Evolutionary conservation across 1,140 invertebrate species (phyloP), one percentile per base, ranked within the genome.

Genomic region (Drosophila subobscura): DNA sequence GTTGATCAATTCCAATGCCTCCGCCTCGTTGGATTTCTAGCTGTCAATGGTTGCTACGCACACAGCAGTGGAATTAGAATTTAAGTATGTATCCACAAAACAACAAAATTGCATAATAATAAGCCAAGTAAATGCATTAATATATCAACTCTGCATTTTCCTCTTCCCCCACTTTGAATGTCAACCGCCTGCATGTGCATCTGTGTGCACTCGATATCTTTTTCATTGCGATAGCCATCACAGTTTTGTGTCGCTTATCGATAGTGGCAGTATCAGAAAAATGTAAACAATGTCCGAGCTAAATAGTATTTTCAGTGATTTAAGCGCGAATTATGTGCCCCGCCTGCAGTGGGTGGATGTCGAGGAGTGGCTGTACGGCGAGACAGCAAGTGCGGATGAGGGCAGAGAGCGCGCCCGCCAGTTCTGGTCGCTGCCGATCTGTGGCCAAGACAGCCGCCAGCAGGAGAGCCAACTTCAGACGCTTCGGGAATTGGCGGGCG

Each of bases 1-100:
- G 14, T 44, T 84, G 23, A 53, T 68, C 46, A 72, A 67, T 88
- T 81, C 83, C 55, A 88, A 81, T 67, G 71, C 70, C 52, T 42
- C 70, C 20, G 58, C 58, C 50, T 85, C 84, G 22, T 75, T 90
- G 80, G 89, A 90, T 89, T 90, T 90, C 66, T 90, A 81, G 75
- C 83, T 70, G 27, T 57, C 40, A 42, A 45, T 50, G 3, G 33
- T 37, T 37, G 33, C 33, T 37, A 37, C 10, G 10, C 33, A 37
- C 33, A 37, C 33, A 12, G 33, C 33, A 64, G 66, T 65, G 64
- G 53, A 49, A 70, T 70, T 56, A 70, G 66, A 68, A 56, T 56
- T 44, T 68, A 68, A 68, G 65, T 68, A 68, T 68, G 65, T 68
- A 68, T 68, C 50, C 65, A 68, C 40, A 64, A 68, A 67, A 37